Evolutionary conservation across 2,113 vertebrate species (phyloP), one percentile per base, ranked within the genome.

Genomic region (Eulemur macaco): DNA sequence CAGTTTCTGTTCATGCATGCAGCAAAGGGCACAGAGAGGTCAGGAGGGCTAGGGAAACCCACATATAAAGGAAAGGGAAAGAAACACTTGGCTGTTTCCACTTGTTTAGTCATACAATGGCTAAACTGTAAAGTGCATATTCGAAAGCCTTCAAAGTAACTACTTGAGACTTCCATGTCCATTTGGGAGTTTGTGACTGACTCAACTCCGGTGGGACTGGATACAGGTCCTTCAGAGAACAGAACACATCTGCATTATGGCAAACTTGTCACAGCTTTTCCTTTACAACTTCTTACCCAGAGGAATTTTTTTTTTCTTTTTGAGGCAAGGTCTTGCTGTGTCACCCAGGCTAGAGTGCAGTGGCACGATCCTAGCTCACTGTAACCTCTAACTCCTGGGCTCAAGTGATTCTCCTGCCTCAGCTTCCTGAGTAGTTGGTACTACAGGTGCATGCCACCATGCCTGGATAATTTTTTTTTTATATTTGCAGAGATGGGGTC

Each of bases 1-100:
- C 63, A 47, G 8, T 77, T 89, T 96, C 76, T 96, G 84, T 71
- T 89, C 87, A 73, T 47, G 71, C 77, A 29, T 1, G 34, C 63
- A 90, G 80, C 84, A 86, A 93, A 92, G 80, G 96, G 68, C 66
- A 47, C 1, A 29, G 37, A 60, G 58, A 94, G 80, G 73, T 54
- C 54, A 29, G 60, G 39, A 83, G 64, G 66, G 80, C 93, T 86
- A 50, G 47, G 58, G 47, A 42, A 94, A 54, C 77, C 58, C 29
- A 45, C 6, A 5, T 29, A 52, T 18, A 84, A 74, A 92, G 58
- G 66, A 66, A 89, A 94, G 31, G n/a, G 58, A 77, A 89, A 91
- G 52, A 74, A 94, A 82, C 20, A 34, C 17, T 52, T 73, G 45
- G 17, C 15, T 64, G 8, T 64, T 86, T 89, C 56, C 29, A 17